Evolutionary conservation across 2,797 vertebrate species (phyloP), one percentile per base, ranked within the genome.

Genomic region (Aldrovandia affinis): DNA sequence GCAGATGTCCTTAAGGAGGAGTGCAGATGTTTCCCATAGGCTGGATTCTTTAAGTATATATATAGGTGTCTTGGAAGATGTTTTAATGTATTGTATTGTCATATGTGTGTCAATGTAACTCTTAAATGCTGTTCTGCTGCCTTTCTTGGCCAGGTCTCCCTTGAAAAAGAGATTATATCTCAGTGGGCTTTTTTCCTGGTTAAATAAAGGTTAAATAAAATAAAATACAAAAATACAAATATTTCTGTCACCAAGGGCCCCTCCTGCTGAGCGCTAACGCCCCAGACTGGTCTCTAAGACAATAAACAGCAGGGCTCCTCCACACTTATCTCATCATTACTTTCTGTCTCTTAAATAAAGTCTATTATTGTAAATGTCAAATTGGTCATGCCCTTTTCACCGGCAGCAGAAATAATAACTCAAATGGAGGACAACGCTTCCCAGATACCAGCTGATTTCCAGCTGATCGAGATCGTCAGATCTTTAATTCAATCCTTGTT

Each of bases 301-400:
- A 92, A 93, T 89, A 92, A 93, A 91, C 59, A 85, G 84, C 82
- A 33, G 77, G 12, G 70, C 85, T 84, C 90, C 87, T 88, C 86
- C 87, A 81, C 55, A 30, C 77, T 65, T 87, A 86, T 91, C 89
- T 86, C 89, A 90, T 93, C 93, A 94, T 93, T 92, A 92, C 91
- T 93, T 93, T 89, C 90, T 91, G 91, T 93, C 92, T 92, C 93
- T 93, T 91, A 91, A 94, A 90, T 91, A 93, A 94, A 92, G 90
- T 93, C 92, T 88, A 93, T 94, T 93, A 91, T 88, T 88, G 90
- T 88, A 95, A 94, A 95, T 93, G 91, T 88, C 92, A 91, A 92
- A 89, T 90, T 88, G 92, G 89, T 83, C 1, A 80, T 95, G 93
- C 88, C 93, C 94, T 95, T 95, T 93, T 92, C 91, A 91, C 28